Evolutionary conservation across 2,797 vertebrate genomes (phyloP).

Genomic region (Eupleurogrammus muticus): DNA sequence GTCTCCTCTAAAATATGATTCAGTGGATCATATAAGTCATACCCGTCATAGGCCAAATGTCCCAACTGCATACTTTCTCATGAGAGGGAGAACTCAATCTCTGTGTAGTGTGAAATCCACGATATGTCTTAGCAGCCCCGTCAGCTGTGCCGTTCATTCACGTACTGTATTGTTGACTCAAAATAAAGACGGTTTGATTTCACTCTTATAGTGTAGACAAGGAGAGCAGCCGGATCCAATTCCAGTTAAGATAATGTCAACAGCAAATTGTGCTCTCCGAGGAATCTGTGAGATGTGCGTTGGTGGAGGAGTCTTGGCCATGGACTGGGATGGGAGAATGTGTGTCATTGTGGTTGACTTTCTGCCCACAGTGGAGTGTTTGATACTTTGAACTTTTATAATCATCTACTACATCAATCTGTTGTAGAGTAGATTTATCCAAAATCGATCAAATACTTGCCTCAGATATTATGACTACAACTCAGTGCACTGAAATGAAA

Average conservation of each 20-base stretch:
- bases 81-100: constrained; percentile 73
- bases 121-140: constrained; percentile 66
- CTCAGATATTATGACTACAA: not conserved
- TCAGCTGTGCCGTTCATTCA: constrained; percentile 86
- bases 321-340: constrained; percentile 4
- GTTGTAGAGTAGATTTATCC: not conserved
- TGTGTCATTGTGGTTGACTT: not conserved
- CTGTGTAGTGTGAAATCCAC: constrained; percentile 76
- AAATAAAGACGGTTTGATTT: constrained; percentile 70
- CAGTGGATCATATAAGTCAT: constrained; percentile 66
- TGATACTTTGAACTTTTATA: not conserved
- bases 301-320: constrained; percentile 24
- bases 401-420: not conserved
- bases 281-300: constrained; percentile 39
- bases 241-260: constrained; percentile 61
- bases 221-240: constrained; percentile 55
- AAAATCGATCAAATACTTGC: not conserved
- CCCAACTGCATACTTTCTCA: constrained; percentile 74
- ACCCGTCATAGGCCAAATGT: constrained; percentile 61
- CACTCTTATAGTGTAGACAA: constrained; percentile 39
- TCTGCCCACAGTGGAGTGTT: not conserved
- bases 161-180: constrained; percentile 75
- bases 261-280: constrained; percentile 48
- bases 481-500: not conserved
- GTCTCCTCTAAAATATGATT: constrained; percentile 60